Conservation (phyloP, 2,113 vertebrate species). For the Terrapene triunguis region DNA sequence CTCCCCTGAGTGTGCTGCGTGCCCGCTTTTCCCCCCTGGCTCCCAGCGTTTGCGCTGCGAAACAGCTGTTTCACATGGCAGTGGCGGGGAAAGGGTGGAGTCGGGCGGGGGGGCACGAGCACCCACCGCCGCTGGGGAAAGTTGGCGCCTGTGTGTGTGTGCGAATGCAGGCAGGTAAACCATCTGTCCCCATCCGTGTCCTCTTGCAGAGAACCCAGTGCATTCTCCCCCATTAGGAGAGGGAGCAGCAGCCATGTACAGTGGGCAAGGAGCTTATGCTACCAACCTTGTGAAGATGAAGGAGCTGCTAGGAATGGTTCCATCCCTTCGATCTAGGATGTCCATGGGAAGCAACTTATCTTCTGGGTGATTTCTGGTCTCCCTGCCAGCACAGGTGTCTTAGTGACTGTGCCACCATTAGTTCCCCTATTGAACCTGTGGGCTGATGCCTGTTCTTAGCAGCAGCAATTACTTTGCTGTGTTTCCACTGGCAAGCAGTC, state of each 20-base stretch:
- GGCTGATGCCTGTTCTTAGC: background rate
- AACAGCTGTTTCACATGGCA: no score
- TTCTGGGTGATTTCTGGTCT: background rate
- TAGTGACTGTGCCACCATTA: background rate
- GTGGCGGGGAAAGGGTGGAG: no score
- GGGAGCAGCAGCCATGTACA: background rate
- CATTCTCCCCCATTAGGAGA: background rate
- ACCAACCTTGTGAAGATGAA: rapidly evolving
- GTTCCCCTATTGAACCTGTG: background rate
- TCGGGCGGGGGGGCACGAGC: no score
- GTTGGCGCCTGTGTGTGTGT: background rate
- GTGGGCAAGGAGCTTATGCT: rapidly evolving
- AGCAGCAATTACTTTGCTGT: background rate
- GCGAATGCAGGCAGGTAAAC: background rate
- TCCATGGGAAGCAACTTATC: background rate
- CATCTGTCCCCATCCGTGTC: background rate
- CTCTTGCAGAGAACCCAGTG: background rate
- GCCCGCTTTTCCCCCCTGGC: no score
- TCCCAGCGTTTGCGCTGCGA: no score
- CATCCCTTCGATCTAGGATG: background rate
- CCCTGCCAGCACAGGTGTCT: background rate
- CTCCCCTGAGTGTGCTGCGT: no score
- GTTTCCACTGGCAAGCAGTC: background rate
- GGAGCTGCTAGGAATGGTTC: background rate
- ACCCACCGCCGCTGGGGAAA: no score